Conservation (phyloP, 2,888 invertebrate species). For the Brachynemurus nebulosus region DNA sequence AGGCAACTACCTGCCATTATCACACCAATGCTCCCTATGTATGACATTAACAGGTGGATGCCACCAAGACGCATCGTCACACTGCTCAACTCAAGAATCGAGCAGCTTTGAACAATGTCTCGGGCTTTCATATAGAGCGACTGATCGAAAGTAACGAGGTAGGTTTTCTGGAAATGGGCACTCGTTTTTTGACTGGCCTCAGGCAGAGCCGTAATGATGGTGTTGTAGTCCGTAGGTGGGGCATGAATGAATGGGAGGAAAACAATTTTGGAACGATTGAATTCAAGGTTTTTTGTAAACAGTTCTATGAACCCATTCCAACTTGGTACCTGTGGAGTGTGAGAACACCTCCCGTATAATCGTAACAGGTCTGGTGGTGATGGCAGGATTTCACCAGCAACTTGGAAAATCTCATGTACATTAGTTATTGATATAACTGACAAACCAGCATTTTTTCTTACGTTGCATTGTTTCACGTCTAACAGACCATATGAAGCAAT, state of each 20-base stretch:
- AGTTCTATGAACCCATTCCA: not conserved
- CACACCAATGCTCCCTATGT: constrained; percentile 9
- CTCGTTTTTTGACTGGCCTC: constrained; percentile 19
- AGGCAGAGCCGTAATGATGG: constrained; percentile 13
- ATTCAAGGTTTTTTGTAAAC: not conserved
- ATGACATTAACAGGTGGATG: constrained; percentile 8
- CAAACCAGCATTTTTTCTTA: no score
- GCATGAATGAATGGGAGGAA: constrained; percentile 3
- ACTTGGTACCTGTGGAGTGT: not conserved
- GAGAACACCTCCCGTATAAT: not conserved
- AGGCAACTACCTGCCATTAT: constrained; percentile 18
- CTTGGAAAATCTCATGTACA: not conserved
- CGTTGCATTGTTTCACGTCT: no score
- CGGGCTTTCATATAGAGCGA: no score
- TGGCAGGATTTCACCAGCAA: not conserved
- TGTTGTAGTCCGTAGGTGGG: constrained; percentile 1
- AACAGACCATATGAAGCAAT: no score
- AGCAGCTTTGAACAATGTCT: no score
- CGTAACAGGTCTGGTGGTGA: not conserved
- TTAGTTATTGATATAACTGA: not conserved
- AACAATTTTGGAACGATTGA: not conserved
- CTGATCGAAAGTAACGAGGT: no score
- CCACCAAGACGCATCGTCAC: constrained; percentile 3
- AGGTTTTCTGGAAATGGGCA: not conserved
- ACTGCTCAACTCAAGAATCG: constrained; percentile 2